Base-by-base conservation (phyloP, 2,797 vertebrate genomes). In the Neoniphon sammara region DNA sequence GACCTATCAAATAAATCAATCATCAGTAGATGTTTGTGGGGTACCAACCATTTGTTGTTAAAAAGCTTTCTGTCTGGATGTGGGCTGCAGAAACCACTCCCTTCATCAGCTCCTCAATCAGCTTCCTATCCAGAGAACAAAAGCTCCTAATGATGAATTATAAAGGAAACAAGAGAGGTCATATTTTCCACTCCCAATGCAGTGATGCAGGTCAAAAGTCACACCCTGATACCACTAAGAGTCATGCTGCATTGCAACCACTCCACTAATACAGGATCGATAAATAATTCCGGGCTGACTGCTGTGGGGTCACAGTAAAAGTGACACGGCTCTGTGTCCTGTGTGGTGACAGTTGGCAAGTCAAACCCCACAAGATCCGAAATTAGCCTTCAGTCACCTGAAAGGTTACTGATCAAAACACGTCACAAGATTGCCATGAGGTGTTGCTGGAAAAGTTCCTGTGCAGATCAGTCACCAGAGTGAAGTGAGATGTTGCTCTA, bases 321-420 rank as follows among this genome's bases (percentile, higher is more conserved):
- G 64, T 62, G 63, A 73, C 54, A 63, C 61, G 77, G 64, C 55
- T 34, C 81, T 78, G 62, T 27, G 55, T 75, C 64, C 60, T 61
- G 56, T 53, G 74, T 60, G 49, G 47, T 63, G 80, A 66, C 79
- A 88, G 78, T 81, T 84, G 88, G 80, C 69, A 77, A 20, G 47
- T 85, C 77, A 5, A 69, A 27, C 25, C 70, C 73, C 56, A 58
- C 52, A 42, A 59, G 56, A 80, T 87, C 89, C 77, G 74, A 86
- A 93, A 94, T 94, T 90, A 93, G 85, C 75, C 50, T 61, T 72
- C 34, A 60, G 84, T 73, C 73, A 85, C 86, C 82, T 81, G 75
- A 62, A 85, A 87, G 83, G 74, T 74, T 73, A 77, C 78, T 21
- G 76, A 89, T 87, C 65, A 90, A 83, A 85, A 67, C 73, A 56